These are phyloP conservation scores for Cisticola juncidis DNA, from an alignment of 2,113 vertebrate genomes.

Conservation along the genomic window DNA sequence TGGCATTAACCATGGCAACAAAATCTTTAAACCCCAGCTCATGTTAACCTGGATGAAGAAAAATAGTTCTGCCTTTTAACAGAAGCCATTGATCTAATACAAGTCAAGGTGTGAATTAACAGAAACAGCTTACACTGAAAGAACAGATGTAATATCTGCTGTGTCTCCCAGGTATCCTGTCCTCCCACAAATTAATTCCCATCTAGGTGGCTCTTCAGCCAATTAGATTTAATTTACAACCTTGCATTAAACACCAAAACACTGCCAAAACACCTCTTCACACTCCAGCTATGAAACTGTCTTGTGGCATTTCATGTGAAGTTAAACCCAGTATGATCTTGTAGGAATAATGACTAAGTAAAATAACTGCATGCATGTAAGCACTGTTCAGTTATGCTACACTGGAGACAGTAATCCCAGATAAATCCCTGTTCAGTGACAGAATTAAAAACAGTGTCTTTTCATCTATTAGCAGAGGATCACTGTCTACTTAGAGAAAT, in stretches of 20 bases:
- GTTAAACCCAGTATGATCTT: neutral
- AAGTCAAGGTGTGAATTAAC: neutral
- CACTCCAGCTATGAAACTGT: neutral
- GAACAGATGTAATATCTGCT: neutral
- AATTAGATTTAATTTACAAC: neutral
- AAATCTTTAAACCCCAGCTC: neutral
- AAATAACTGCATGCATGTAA: neutral
- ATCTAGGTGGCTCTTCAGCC: neutral
- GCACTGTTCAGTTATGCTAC: neutral
- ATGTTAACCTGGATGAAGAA: neutral
- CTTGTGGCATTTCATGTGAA: neutral
- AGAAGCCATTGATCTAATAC: neutral
- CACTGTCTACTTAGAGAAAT: neutral
- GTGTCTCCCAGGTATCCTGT: neutral
- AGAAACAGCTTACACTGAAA: neutral
- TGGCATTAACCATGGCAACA: neutral
- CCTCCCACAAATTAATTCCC: neutral
- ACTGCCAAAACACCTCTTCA: accelerated
- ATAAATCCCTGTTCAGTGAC: neutral
- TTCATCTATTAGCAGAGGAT: neutral
- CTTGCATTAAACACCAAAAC: neutral
- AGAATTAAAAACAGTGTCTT: neutral
- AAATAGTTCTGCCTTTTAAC: neutral
- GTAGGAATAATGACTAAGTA: neutral
- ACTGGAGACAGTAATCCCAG: neutral